A percentile compares a stretch with the other conserved stretches of the same genome.
These are phyloP conservation scores for Siniperca obscura DNA, from an alignment of 2,797 vertebrate species.

Conservation along the genomic window DNA sequence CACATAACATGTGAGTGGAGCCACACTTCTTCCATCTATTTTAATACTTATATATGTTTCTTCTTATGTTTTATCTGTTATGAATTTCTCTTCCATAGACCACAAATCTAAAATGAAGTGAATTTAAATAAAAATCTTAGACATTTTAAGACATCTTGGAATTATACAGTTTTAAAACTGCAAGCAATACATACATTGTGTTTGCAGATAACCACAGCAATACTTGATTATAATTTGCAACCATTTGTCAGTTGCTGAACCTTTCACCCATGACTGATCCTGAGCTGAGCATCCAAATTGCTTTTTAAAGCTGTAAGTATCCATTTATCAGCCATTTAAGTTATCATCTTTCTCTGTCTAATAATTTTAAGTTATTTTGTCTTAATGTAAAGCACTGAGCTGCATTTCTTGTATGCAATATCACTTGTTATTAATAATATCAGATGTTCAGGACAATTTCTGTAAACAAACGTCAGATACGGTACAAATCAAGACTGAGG, in stretches of 20 bases:
- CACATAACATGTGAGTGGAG: not conserved
- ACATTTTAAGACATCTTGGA: not conserved
- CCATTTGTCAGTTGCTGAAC: not conserved
- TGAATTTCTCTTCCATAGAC: not conserved
- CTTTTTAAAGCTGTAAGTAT: not conserved
- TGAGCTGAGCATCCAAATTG: constrained; percentile 15
- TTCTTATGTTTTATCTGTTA: not conserved
- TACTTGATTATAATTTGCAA: constrained; percentile 3
- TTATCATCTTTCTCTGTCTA: not conserved
- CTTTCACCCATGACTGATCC: not conserved
- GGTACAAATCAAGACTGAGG: not conserved
- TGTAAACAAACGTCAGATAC: not conserved
- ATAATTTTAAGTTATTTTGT: not conserved
- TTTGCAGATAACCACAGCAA: not conserved
- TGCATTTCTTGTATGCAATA: not conserved
- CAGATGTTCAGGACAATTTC: not conserved
- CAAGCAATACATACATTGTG: constrained; percentile 2
- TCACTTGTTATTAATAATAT: not conserved
- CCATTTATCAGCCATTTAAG: not conserved
- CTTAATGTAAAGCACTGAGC: not conserved
- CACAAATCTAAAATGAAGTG: not conserved
- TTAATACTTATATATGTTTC: no score
- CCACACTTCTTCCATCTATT: not conserved
- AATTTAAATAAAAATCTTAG: not conserved
- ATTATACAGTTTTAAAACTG: not conserved